Conservation (phyloP, 1,140 invertebrate genomes). For the Sarcophaga bullata region DNA sequence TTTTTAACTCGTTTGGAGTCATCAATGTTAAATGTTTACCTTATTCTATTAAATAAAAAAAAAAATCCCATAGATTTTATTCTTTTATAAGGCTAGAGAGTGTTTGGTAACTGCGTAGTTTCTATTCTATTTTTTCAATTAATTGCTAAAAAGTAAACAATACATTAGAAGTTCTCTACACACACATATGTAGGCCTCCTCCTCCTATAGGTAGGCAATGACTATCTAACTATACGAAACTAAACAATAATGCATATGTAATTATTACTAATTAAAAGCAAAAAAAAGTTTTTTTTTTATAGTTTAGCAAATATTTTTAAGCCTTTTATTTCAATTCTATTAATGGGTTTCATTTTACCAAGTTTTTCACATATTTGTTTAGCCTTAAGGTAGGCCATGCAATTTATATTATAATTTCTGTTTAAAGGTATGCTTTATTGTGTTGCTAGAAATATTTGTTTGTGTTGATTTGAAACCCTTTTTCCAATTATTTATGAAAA, state of each 20-base stretch:
- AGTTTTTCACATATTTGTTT: too few species aligned
- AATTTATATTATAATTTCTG: background rate
- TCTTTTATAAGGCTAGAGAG: too few species aligned
- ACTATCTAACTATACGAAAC: slow-evolving; percentile 6
- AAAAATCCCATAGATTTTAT: slow-evolving; percentile 13
- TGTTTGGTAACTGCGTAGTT: too few species aligned
- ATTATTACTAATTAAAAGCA: slow-evolving; percentile 47
- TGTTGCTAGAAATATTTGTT: too few species aligned
- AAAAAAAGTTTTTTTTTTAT: background rate
- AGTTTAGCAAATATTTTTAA: too few species aligned
- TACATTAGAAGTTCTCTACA: slow-evolving; percentile 18
- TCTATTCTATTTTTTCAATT: slow-evolving; percentile 27
- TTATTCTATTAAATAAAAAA: background rate
- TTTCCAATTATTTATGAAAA: slow-evolving; percentile 49
- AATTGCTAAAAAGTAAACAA: slow-evolving; percentile 39
- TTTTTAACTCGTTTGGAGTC: background rate
- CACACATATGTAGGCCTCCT: background rate
- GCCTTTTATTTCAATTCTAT: too few species aligned
- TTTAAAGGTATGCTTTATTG: too few species aligned
- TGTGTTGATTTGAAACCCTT: background rate
- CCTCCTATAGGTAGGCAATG: slow-evolving; percentile 18
- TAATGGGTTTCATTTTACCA: too few species aligned
- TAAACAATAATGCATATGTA: slow-evolving; percentile 47
- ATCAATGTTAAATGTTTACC: slow-evolving; percentile 40
- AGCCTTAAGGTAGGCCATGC: too few species aligned